Percentiles rank a stretch among this genome's conserved stretches.
Conservation (phyloP, 2,113 vertebrate genomes). For the Calidris pugnax region DNA sequence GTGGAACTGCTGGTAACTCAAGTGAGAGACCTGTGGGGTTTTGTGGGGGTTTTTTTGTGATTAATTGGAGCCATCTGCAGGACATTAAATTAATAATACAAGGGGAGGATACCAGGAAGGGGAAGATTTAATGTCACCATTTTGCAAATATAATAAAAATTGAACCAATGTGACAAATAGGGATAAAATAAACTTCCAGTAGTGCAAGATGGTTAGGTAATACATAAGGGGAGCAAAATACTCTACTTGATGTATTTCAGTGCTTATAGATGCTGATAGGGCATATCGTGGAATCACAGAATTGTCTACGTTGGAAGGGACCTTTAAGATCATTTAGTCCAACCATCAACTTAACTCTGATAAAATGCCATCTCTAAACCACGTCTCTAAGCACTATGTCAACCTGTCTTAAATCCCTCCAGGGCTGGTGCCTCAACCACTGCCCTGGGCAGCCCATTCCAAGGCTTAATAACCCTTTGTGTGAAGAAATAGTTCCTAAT, state of each 20-base stretch:
- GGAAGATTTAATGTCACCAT: background rate
- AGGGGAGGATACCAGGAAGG: background rate
- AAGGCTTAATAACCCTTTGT: too few species aligned
- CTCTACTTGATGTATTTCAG: background rate
- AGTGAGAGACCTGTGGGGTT: background rate
- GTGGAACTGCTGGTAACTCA: background rate
- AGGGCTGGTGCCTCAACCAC: too few species aligned
- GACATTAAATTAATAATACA: background rate
- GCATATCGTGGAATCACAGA: too few species aligned
- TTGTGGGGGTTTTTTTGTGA: background rate
- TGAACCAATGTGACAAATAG: background rate
- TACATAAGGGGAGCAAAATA: background rate
- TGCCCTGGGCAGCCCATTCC: too few species aligned
- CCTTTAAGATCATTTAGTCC: too few species aligned
- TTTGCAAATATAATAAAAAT: background rate
- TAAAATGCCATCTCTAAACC: too few species aligned
- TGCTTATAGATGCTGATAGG: background rate
- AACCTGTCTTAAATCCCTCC: too few species aligned
- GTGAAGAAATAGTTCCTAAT: too few species aligned
- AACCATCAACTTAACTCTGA: too few species aligned
- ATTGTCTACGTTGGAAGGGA: too few species aligned
- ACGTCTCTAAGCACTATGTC: too few species aligned
- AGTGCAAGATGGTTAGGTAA: background rate
- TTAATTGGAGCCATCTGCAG: background rate
- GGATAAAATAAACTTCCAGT: background rate